Evolutionary conservation across 2,888 invertebrate genomes (phyloP), one percentile per base, ranked within the genome.

Genomic region (Lasioglossum villosulum): DNA sequence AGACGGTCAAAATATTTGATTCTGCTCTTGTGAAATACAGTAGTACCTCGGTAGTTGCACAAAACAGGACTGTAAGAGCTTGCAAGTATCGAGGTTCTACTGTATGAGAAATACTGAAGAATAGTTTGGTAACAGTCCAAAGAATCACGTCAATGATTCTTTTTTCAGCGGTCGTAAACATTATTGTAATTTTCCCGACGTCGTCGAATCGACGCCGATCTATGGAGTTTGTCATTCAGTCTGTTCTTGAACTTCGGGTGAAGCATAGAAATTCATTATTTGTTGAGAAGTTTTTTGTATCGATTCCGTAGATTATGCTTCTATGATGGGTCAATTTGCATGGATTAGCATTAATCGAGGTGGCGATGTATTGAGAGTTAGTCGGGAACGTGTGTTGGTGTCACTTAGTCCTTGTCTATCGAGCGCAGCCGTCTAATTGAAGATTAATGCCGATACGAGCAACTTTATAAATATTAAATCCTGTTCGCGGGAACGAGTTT

Each of bases 201-300:
- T 5, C 39, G 39, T 5, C 5, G 70, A n/a, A 70, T 39, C 39
- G 23, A 0, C n/a, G 14, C 1, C 37, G 70, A 4, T 27, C n/a
- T 39, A 39, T 16, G n/a, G 70, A 70, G 70, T 70, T 70, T 70
- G 39, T 70, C 70, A n/a, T 70, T n/a, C 70, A 39, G 70, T 0
- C 70, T n/a, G 70, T 70, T 70, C 70, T 70, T 48, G 52, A 52
- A 48, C 73, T 73, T 73, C 52, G 70, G 70, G 70, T 70, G 70
- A 39, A 70, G 23, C 66, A 66, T 10, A 19, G 23, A 66, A 66
- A 73, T 52, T 52, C 34, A 34, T 73, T 30, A 30, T 52, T 30
- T 48, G 48, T 52, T 34, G 5, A 4, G 14, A 14, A 2, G 19
- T 48, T 73, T 52, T 45, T 34, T 52, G 27, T 34, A 73, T 34